These are phyloP conservation scores for Grus americana DNA, from an alignment of 2,113 vertebrate genomes.

Conservation along the genomic window DNA sequence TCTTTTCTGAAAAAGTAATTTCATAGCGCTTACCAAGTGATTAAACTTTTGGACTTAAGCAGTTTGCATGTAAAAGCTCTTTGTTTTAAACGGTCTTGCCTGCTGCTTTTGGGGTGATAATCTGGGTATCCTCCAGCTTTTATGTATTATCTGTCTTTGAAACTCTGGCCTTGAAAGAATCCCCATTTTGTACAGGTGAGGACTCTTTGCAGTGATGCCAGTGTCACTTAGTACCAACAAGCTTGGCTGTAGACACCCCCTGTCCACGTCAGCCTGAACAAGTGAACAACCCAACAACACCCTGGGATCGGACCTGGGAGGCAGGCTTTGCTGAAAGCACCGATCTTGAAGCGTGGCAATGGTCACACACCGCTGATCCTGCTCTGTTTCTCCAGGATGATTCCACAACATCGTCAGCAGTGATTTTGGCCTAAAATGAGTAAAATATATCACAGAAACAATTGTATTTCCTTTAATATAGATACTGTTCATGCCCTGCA, in stretches of 20 bases:
- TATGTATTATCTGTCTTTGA: neutral
- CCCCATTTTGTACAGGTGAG: neutral
- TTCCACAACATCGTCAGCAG: neutral
- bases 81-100: neutral
- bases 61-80: neutral
- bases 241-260: neutral
- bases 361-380: neutral
- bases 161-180: neutral
- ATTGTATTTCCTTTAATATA: accelerated
- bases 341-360: accelerated
- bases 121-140: neutral
- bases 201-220: neutral
- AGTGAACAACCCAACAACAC: neutral
- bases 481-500: neutral
- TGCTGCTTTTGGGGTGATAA: neutral
- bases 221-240: too few relatives aligned
- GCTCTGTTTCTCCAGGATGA: neutral
- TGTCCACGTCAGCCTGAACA: neutral
- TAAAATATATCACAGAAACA: neutral
- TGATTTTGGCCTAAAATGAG: neutral
- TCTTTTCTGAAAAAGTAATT: neutral
- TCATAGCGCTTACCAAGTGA: neutral
- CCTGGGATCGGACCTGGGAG: neutral
- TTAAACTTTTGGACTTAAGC: neutral
- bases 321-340: neutral